Evolutionary conservation across 2,113 vertebrate genomes (phyloP).

Genomic region (Eleginops maclovinus): DNA sequence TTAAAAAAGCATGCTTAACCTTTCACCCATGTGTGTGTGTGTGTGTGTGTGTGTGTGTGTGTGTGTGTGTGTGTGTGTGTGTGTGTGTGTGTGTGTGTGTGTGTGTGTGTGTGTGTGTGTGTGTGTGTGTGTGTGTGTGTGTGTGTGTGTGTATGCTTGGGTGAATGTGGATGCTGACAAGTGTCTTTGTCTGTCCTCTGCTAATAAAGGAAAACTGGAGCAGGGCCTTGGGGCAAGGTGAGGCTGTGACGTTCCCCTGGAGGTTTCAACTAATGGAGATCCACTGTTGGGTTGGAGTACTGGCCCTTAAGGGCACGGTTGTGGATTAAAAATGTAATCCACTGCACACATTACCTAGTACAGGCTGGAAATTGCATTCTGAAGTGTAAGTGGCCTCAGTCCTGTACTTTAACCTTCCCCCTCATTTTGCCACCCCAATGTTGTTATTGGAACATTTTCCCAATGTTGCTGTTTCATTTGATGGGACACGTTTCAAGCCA

Average conservation of each 20-base stretch:
- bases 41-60: conserved; percentile 7
- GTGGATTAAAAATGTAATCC: conserved; percentile 73
- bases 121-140: conserved; percentile 5
- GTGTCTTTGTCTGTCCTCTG: conserved; percentile 73
- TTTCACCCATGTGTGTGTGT: conserved; percentile 18
- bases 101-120: conserved; percentile 14
- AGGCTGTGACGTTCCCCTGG: conserved; percentile 63
- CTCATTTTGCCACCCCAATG: neutral
- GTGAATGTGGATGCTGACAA: conserved; percentile 68
- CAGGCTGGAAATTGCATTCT: conserved; percentile 41
- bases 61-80: conserved; percentile 1
- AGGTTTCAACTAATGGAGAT: conserved; percentile 75
- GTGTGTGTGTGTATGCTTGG: conserved; percentile 10
- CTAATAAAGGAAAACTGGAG: conserved; percentile 69
- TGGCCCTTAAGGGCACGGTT: conserved; percentile 44
- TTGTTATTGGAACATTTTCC: neutral
- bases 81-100: conserved; percentile 11
- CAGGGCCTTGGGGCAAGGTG: conserved; percentile 74
- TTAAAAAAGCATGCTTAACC: conserved; percentile 15
- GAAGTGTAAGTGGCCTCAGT: conserved; percentile 8
- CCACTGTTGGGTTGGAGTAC: conserved; percentile 59
- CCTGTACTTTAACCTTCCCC: neutral
- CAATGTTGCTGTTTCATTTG: neutral
- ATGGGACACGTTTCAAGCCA: too few species aligned
- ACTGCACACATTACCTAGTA: conserved; percentile 50